Evolutionary conservation across 2,113 vertebrate species (phyloP).

Genomic region (Semicossyphus pulcher): DNA sequence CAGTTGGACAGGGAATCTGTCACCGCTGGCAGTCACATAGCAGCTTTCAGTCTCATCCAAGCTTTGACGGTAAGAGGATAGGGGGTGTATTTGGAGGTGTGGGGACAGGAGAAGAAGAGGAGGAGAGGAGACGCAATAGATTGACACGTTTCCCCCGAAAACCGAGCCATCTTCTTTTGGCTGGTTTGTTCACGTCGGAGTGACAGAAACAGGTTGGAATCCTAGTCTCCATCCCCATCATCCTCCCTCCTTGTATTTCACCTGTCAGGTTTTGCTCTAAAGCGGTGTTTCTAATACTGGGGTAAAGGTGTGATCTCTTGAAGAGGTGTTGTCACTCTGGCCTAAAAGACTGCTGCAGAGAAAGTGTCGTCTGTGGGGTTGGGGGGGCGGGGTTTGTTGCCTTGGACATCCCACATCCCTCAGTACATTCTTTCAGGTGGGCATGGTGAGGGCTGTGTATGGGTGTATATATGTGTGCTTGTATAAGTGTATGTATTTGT

Average conservation of each 20-base stretch:
- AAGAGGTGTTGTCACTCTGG: conserved; percentile 70
- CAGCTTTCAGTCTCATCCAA: conserved; percentile 97
- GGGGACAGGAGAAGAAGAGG: conserved; percentile 47
- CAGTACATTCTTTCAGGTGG: conserved; percentile 81
- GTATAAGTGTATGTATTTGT: background rate
- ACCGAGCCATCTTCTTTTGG: conserved; percentile 29
- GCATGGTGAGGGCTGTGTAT: conserved; percentile 49
- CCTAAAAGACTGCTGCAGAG: conserved; percentile 85
- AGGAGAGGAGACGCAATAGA: conserved; percentile 28
- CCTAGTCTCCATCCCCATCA: background rate
- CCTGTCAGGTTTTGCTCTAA: conserved; percentile 42
- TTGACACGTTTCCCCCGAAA: conserved; percentile 21
- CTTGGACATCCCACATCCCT: conserved; percentile 67
- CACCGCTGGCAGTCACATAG: conserved; percentile 93
- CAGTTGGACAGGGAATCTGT: conserved; percentile 90
- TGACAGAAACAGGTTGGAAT: conserved; percentile 64
- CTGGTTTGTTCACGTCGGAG: conserved; percentile 62
- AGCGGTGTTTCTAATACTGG: conserved; percentile 58
- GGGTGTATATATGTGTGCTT: conserved; percentile 1
- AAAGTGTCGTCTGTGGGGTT: conserved; percentile 55
- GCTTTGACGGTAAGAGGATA: conserved; percentile 79
- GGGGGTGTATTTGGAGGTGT: conserved; percentile 47
- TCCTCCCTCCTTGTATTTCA: conserved; percentile 34
- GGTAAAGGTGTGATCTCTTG: conserved; percentile 44
- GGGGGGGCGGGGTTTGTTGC: conserved; percentile 57